Percentiles rank a stretch among this genome's conserved stretches.
phyloP scores from a whole-genome alignment of 2,113 vertebrate genomes.

The Poeciliopsis prolifica region DNA sequence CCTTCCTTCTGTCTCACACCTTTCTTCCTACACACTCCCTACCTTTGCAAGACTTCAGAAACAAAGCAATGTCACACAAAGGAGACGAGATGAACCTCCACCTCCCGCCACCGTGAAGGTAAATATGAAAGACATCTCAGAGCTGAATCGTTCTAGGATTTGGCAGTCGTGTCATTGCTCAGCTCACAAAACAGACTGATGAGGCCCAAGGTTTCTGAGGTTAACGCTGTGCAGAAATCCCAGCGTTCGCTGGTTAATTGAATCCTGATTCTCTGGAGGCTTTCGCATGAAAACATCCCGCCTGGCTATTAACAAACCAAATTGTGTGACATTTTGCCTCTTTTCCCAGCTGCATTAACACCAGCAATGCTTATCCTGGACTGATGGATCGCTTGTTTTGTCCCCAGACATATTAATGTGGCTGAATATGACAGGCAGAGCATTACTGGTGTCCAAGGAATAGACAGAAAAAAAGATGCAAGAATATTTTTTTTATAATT shows the following conservation, averaged over 20 bases:
- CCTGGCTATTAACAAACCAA: slow-evolving; percentile 63
- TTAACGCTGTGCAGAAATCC: slow-evolving; percentile 54
- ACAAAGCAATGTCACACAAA: neutral
- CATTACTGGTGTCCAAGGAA: slow-evolving; percentile 1
- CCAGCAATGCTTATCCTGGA: slow-evolving; percentile 44
- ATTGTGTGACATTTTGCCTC: slow-evolving; percentile 36
- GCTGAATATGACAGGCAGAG: slow-evolving; percentile 15
- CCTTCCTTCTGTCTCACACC: neutral
- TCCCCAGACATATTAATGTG: slow-evolving; percentile 21
- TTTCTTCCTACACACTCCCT: slow-evolving; percentile 1
- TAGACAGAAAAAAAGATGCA: neutral
- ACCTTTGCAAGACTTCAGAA: neutral
- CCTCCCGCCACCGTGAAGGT: neutral
- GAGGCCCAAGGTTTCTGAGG: slow-evolving; percentile 47
- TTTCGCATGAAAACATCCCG: slow-evolving; percentile 62
- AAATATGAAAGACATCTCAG: slow-evolving; percentile 27
- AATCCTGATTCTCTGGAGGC: slow-evolving; percentile 56
- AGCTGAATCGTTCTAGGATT: slow-evolving; percentile 20
- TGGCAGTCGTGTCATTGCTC: slow-evolving; percentile 47
- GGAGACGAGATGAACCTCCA: no score
- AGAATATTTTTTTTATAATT: slow-evolving; percentile 5
- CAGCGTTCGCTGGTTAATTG: slow-evolving; percentile 66
- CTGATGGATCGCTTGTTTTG: slow-evolving; percentile 61
- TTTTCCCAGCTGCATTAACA: slow-evolving; percentile 48
- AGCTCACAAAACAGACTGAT: slow-evolving; percentile 55